Evolutionary conservation across 2,113 vertebrate genomes (phyloP).

Genomic region (Australoheros scitulus): DNA sequence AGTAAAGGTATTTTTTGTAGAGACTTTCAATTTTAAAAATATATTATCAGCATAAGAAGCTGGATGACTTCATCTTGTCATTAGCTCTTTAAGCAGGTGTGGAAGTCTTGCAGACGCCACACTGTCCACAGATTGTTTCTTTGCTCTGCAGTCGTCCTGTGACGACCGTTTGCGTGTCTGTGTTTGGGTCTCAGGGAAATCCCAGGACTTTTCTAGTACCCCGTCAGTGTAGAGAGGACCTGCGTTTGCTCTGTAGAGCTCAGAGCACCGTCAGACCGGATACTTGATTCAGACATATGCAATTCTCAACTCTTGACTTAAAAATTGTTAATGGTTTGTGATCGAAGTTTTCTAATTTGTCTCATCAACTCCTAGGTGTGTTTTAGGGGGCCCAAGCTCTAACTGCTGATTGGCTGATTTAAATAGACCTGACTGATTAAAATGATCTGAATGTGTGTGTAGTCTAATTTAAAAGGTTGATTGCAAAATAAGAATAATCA

Average conservation of each 20-base stretch:
- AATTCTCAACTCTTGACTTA: constrained; percentile 11
- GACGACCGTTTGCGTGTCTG: background rate
- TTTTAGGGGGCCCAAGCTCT: background rate
- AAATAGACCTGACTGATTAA: background rate
- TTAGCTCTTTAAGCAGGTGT: background rate
- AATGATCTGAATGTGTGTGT: background rate
- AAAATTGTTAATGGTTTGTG: background rate
- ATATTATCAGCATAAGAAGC: background rate
- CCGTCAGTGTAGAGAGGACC: background rate
- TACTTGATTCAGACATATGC: constrained; percentile 46
- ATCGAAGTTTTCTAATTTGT: background rate
- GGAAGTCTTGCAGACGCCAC: background rate
- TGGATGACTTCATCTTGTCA: background rate
- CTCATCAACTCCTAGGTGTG: background rate
- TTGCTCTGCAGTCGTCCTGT: background rate
- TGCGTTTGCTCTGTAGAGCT: constrained; percentile 1
- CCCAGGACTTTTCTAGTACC: background rate
- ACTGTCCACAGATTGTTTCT: background rate
- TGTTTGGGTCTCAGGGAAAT: constrained; percentile 59
- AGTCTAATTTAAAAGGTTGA: background rate
- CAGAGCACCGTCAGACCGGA: background rate
- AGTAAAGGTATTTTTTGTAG: background rate
- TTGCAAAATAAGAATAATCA: constrained; percentile 9
- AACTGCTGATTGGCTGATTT: background rate
- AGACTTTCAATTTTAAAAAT: background rate